Evolutionary conservation across 1,140 invertebrate genomes (phyloP).

Genomic region (Steinernema feltiae): DNA sequence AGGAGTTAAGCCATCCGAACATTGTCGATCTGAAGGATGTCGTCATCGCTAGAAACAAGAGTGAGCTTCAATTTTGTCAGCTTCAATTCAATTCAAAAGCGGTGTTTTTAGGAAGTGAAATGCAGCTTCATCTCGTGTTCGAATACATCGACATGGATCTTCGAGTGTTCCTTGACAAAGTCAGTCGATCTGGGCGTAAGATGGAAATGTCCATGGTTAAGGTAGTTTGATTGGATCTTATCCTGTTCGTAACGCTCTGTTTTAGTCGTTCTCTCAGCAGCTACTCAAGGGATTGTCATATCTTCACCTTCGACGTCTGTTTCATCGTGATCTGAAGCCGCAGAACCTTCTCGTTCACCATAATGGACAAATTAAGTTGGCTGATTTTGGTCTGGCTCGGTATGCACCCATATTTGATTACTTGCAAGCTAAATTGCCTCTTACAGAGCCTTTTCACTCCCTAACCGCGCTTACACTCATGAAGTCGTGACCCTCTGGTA

Average conservation of each 20-base stretch:
- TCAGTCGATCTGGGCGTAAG: slow-evolving; percentile 78
- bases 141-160: slow-evolving; percentile 96
- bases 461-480: slow-evolving; percentile 81
- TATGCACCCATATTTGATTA: too few relatives aligned
- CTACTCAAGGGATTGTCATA: slow-evolving; percentile 87
- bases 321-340: slow-evolving; percentile 88
- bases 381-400: slow-evolving; percentile 93
- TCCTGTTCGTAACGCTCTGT: slow-evolving; percentile 20
- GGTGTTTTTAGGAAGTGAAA: slow-evolving; percentile 71
- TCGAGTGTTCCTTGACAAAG: slow-evolving; percentile 65
- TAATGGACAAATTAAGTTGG: slow-evolving; percentile 84
- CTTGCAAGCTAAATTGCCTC: too few relatives aligned
- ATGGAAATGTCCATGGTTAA: slow-evolving; percentile 64
- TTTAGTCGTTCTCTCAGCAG: slow-evolving; percentile 70
- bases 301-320: slow-evolving; percentile 83
- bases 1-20: slow-evolving; percentile 83
- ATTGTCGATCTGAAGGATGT: slow-evolving; percentile 86
- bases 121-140: slow-evolving; percentile 91
- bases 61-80: slow-evolving; percentile 30
- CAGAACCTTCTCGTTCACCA: slow-evolving; percentile 71
- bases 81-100: slow-evolving; percentile 23
- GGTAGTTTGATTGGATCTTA: slow-evolving; percentile 69
- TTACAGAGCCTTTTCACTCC: slow-evolving; percentile 33
- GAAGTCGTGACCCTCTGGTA: slow-evolving; percentile 99
- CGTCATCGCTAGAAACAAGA: slow-evolving; percentile 69